Evolutionary conservation across 2,888 invertebrate species (phyloP), one percentile per base, ranked within the genome.

Genomic region (Sphinx pinastri): DNA sequence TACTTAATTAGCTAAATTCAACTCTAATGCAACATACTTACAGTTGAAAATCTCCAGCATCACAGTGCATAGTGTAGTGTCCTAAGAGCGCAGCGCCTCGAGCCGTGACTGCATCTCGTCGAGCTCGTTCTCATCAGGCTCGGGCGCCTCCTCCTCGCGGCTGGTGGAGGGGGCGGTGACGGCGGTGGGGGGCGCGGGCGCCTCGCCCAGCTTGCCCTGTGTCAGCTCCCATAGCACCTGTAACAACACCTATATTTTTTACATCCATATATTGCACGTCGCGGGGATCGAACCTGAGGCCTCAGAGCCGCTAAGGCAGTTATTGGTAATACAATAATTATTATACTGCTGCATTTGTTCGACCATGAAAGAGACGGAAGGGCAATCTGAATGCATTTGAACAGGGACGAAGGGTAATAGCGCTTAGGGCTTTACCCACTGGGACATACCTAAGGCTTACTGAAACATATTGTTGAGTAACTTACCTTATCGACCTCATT

Each of bases 61-160:
- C 12, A 47, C 47, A 16, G 11, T 54, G 16, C 13, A 19, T 45
- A 45, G 25, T 13, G 47, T 38, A 14, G 25, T 52, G 67, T 8
- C 74, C 93, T 97, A 99, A 82, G 98, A 98, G 76, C 98, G 95
- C 69, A 99, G 94, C 52, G 98, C 97, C 79, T 98, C 97, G 71
- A 99, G 94, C 76, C 99, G 94, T 71, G 96, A 96, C 88, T 98
- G 97, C 99, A 99, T 99, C 83, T 98, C 98, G 79, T 97, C 97
- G n/a, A 99, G 93, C 76, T 98, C 98, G 72, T 96, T 97, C 80
- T 97, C 97, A 51, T 96, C 96, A 66, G 97, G 97, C 68, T 96
- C 96, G 19, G 95, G 69, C 1, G 94, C 95, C 68, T 93, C 95
- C 1, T 90, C 90, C 75, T 95, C 95, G 67, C 80, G 78, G 78